Conservation (phyloP, 2,888 invertebrate genomes). For the Spilosoma lubricipeda region DNA sequence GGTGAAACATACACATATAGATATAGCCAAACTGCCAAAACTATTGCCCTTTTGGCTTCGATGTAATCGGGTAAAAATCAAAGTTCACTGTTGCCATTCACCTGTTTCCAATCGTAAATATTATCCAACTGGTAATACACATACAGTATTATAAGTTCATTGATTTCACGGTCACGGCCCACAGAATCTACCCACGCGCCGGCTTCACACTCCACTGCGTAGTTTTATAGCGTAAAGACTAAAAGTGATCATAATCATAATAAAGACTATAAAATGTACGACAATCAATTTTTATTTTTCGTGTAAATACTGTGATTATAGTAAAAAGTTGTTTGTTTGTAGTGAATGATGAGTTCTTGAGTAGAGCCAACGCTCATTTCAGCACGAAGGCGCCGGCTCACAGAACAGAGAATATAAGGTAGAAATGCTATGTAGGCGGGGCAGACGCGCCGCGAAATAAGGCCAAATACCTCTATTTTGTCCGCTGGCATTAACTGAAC, state of each 20-base stretch:
- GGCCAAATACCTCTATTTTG: no score
- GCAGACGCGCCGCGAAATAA: no score
- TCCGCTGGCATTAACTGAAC: no score
- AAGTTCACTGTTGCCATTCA: not conserved
- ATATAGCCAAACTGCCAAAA: no score
- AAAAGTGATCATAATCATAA: slow-evolving; percentile 2
- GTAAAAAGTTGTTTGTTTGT: not conserved
- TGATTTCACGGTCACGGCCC: slow-evolving; percentile 10
- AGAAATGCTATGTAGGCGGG: no score
- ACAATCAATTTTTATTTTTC: not conserved
- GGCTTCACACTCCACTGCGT: not conserved
- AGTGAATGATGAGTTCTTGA: not conserved
- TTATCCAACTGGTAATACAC: not conserved
- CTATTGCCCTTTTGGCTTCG: no score
- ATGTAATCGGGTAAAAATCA: no score
- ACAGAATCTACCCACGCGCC: slow-evolving; percentile 1
- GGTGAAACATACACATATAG: no score
- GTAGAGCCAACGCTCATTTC: no score
- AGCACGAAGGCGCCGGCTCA: no score
- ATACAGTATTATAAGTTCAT: slow-evolving; percentile 1
- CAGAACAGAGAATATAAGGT: no score
- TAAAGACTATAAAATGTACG: not conserved
- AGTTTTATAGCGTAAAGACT: slow-evolving; percentile 5
- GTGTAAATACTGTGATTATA: not conserved
- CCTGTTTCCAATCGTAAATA: slow-evolving; percentile 8